A percentile compares a stretch with the other conserved stretches of the same genome.
Conservation (phyloP, 2,888 invertebrate genomes). For the Pinctada fucata region DNA sequence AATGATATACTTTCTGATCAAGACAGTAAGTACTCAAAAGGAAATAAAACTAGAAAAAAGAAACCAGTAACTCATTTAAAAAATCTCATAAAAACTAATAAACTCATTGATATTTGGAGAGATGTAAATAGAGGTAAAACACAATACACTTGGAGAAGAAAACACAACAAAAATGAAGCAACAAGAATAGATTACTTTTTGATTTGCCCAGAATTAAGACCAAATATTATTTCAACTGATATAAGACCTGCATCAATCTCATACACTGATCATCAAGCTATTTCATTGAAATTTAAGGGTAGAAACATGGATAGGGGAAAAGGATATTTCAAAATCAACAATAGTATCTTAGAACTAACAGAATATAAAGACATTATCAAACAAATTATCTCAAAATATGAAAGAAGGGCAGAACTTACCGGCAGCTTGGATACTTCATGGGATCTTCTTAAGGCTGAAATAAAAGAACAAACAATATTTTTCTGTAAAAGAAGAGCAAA, state of each 20-base stretch:
- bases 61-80: conserved; percentile 1
- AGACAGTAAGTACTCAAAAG: not conserved
- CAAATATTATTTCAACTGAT: not conserved
- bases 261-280: conserved; percentile 6
- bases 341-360: conserved; percentile 8
- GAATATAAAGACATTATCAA: conserved; percentile 15
- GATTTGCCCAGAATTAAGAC: not conserved
- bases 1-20: conserved; percentile 9
- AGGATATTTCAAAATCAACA: conserved; percentile 24
- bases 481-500: conserved; percentile 20
- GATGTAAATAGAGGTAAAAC: not conserved
- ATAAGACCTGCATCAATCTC: conserved; percentile 12
- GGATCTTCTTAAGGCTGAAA: conserved; percentile 8
- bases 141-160: conserved; percentile 21
- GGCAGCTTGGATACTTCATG: not conserved
- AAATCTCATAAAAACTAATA: conserved; percentile 2
- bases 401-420: not conserved
- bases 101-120: conserved; percentile 7
- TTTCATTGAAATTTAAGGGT: not conserved
- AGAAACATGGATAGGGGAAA: not conserved
- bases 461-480: conserved; percentile 7
- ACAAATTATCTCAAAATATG: not conserved
- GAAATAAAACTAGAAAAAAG: not conserved
- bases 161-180: not conserved
- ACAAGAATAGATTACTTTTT: conserved; percentile 7